Conservation (phyloP, 2,113 vertebrate species). For the Phyllostomus hastatus region DNA sequence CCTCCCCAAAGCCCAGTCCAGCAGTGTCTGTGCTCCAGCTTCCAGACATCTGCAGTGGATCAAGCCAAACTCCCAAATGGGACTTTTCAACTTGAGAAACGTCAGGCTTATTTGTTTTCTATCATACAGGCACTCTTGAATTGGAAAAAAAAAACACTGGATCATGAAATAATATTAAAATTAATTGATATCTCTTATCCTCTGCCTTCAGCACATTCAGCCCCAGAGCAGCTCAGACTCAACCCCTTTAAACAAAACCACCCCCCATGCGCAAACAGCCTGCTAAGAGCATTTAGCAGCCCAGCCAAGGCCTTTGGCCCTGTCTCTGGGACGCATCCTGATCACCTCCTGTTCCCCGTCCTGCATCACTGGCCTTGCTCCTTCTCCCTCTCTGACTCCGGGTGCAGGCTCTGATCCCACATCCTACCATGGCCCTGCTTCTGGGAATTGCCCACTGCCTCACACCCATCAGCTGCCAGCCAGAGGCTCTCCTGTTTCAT, state of each 20-base stretch:
- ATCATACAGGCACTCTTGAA: background rate
- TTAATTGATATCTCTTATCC: background rate
- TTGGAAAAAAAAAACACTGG: background rate
- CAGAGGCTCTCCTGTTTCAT: background rate
- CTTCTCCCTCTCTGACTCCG: background rate
- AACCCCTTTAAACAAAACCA: background rate
- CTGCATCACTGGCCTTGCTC: background rate
- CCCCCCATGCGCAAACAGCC: background rate
- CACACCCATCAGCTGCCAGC: background rate
- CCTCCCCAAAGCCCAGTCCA: background rate
- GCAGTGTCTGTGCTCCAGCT: background rate
- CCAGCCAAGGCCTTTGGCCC: background rate
- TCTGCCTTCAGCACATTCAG: background rate
- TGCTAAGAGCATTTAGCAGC: background rate
- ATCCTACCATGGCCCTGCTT: background rate
- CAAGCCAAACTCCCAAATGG: conserved; percentile 31
- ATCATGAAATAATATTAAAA: conserved; percentile 2
- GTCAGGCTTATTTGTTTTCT: conserved; percentile 30
- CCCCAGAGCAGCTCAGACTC: background rate
- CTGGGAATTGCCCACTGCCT: background rate
- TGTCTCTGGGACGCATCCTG: background rate
- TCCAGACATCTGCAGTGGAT: background rate
- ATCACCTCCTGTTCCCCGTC: background rate
- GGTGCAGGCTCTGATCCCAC: background rate
- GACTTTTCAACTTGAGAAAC: conserved; percentile 36